Conservation (phyloP, 2,797 vertebrate genomes). For the Echeneis naucrates region DNA sequence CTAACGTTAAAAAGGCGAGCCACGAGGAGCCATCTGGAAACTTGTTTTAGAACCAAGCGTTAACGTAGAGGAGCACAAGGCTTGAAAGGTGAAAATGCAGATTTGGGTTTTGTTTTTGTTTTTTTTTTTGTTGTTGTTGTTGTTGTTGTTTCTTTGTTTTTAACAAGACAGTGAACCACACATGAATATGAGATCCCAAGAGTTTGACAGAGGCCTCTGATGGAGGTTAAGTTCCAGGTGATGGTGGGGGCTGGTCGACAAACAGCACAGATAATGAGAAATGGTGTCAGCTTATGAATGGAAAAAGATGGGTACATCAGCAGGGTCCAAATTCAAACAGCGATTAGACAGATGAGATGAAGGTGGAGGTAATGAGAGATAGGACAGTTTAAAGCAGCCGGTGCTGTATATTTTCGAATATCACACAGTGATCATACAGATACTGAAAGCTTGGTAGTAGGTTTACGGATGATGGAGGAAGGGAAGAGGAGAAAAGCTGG, state of each 20-base stretch:
- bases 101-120: no score
- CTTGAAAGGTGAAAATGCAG: no score
- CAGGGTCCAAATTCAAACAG: not conserved
- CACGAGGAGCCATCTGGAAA: no score
- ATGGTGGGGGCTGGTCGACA: not conserved
- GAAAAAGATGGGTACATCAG: not conserved
- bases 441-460: not conserved
- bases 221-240: not conserved
- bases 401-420: not conserved
- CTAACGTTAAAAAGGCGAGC: no score
- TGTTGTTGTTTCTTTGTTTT: no score
- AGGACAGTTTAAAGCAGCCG: not conserved
- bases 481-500: not conserved
- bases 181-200: slow-evolving; percentile 37
- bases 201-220: slow-evolving; percentile 17
- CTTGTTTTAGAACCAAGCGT: no score
- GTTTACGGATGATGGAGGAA: not conserved
- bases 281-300: slow-evolving; percentile 13
- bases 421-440: not conserved
- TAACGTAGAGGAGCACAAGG: no score
- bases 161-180: not conserved
- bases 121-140: no score
- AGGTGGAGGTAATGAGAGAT: not conserved
- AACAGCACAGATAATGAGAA: not conserved
- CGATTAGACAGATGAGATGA: not conserved